Percentiles rank a stretch among this genome's conserved stretches.
These are phyloP conservation scores for Intellagama lesueurii DNA, from an alignment of 2,797 vertebrate species.

Conservation along the genomic window DNA sequence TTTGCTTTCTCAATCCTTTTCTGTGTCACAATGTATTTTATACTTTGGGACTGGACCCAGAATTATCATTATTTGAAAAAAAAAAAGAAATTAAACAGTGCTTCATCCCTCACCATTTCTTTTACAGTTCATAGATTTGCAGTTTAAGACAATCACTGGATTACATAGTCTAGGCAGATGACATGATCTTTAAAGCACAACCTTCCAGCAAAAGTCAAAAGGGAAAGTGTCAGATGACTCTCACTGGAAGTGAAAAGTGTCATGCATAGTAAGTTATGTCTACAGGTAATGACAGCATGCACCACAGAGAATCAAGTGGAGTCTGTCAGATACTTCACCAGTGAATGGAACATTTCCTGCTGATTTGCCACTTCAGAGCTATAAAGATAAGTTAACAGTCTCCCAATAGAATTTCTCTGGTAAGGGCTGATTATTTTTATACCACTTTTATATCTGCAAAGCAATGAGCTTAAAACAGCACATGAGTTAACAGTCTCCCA, in stretches of 20 bases:
- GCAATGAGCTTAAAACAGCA: conserved; percentile 9
- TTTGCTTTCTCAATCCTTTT: no score
- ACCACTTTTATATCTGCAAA: conserved; percentile 7
- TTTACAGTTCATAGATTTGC: background rate
- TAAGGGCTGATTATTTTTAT: conserved; percentile 10
- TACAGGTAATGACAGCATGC: conserved; percentile 23
- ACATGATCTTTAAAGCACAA: background rate
- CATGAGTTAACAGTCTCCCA: background rate
- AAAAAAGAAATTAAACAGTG: background rate
- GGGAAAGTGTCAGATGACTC: background rate
- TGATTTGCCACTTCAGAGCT: conserved; percentile 2
- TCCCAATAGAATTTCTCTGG: background rate
- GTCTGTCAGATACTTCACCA: background rate
- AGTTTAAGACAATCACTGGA: background rate
- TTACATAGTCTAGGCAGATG: background rate
- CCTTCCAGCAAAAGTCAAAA: conserved; percentile 9
- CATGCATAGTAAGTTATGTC: conserved; percentile 4
- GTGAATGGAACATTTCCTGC: background rate
- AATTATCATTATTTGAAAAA: background rate
- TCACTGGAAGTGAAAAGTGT: conserved; percentile 6
- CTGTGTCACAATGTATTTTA: background rate
- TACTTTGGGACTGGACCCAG: background rate
- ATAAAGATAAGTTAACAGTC: conserved; percentile 19
- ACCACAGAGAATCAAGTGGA: background rate
- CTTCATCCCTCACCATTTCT: background rate